Evolutionary conservation across 1,140 invertebrate species (phyloP).

Genomic region (Chlorops oryzae): DNA sequence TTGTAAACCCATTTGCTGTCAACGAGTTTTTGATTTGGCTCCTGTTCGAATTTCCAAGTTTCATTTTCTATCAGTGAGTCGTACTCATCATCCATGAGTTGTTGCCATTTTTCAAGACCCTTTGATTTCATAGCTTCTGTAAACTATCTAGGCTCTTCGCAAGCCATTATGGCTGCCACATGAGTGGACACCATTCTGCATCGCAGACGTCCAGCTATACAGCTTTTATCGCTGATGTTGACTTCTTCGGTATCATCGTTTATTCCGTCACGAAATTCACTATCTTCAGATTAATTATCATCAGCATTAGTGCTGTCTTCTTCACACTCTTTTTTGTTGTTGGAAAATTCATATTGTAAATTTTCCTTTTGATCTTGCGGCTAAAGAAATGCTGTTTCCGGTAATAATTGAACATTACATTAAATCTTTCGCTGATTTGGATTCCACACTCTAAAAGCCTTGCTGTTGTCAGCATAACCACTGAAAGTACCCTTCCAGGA

Average conservation of each 20-base stretch:
- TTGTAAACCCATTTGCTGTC: constrained; percentile 39
- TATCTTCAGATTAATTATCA: too few relatives aligned
- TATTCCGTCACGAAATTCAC: too few relatives aligned
- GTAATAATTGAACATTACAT: constrained; percentile 29
- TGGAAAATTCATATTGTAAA: background rate
- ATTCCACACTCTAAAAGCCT: constrained; percentile 25
- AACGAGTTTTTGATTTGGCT: constrained; percentile 30
- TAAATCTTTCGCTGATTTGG: constrained; percentile 20
- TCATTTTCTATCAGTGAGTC: constrained; percentile 18
- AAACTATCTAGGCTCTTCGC: background rate
- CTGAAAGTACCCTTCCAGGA: constrained; percentile 24
- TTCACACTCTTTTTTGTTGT: background rate
- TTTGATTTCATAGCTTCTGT: constrained; percentile 1
- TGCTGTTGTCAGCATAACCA: constrained; percentile 29
- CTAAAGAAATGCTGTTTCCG: constrained; percentile 10
- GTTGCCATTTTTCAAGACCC: background rate
- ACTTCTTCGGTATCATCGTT: too few relatives aligned
- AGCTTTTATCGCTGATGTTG: too few relatives aligned
- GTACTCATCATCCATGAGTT: background rate
- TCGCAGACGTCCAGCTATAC: too few relatives aligned
- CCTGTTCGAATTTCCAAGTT: constrained; percentile 27
- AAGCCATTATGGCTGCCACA: too few relatives aligned
- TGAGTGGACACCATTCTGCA: too few relatives aligned
- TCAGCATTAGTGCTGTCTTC: background rate
- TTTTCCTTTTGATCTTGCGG: background rate